Base-by-base conservation (phyloP, 2,888 invertebrate genomes). In the Drosophila mettleri region DNA sequence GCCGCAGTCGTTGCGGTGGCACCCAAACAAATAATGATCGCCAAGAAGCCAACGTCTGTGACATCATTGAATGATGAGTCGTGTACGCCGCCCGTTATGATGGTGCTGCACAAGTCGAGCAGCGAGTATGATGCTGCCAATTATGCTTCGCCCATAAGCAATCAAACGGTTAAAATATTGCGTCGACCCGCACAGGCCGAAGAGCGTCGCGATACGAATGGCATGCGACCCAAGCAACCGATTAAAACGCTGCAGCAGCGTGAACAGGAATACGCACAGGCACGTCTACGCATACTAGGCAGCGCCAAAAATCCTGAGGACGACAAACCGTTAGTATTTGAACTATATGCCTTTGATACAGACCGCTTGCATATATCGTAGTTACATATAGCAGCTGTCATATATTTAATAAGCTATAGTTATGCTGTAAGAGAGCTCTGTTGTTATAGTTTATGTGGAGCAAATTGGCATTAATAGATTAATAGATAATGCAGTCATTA, bases 251-350 rank as follows among this genome's bases (percentile, higher is more conserved):
- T 97, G 46, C 95, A 96, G 92, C 97, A 98, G 94, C 94, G 98
- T 84, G 98, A 98, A 92, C 97, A 97, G 90, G 98, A 98, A 90
- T 98, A 98, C 91, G 98, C 98, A 14, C 96, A 98, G 91, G 98
- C 98, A 20, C 94, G 98, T 78, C 94, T 97, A 75, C 94, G 98
- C 90, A 98, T 98, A 92, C 93, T 98, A 81, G 98, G 98, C 16
- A 96, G 97, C 91, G 96, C 96, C 57, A 94, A 94, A 82, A 96
- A 95, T 91, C 96, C 96, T 0, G 96, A 96, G 90, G 96, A 96
- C 91, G 94, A 94, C 74, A 93, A 93, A 83, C 95, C 95, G 91
- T 92, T 76, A 86, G 91, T 86, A 69, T 55, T 12, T 31, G 8
- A n/a, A 29, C 4, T 20, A 10, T 45, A 20, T 10, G 2, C 3